Evolutionary conservation across 2,888 invertebrate species (phyloP), one percentile per base, ranked within the genome.

Genomic region (Polia nebulosa): DNA sequence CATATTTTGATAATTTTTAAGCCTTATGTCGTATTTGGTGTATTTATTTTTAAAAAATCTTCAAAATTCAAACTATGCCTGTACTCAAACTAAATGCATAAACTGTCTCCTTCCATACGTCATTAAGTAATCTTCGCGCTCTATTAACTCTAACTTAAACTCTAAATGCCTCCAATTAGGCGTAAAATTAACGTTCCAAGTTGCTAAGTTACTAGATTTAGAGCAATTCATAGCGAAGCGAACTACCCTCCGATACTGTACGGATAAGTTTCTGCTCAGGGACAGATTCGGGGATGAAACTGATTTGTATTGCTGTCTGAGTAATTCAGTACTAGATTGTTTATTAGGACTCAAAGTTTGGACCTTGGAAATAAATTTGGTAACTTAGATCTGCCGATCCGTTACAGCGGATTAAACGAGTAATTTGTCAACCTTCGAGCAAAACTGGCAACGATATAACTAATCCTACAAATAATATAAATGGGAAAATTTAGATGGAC

Each of bases 141-240:
- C 58, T 65, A 77, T 77, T 77, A 64, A 64, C 52, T 77, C 45
- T 57, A 70, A 77, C 61, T 77, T 77, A 9, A 77, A 81, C 72
- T 81, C 78, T 77, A 81, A 77, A 81, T 71, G 81, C 61, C 53
- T 70, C 72, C 81, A 81, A 81, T 77, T 77, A 77, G 72, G 77
- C 78, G 77, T 77, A 71, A 70, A 77, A 81, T 77, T 77, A 77
- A 77, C 77, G 78, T 55, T 51, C 53, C 57, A 77, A 77, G 49
- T 77, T 77, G 61, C 59, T 51, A 51, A 81, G 60, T 81, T 77
- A 64, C 81, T 81, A 64, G 72, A 81, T 77, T 71, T 64, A 76
- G 81, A 77, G 81, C 60, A 49, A 77, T 81, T 77, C 80, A 62
- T 80, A 76, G 60, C 47, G 13, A 52, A 72, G 58, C 44, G 17